A percentile compares a stretch with the other conserved stretches of the same genome.
These are phyloP conservation scores for Limosa lapponica DNA, from an alignment of 2,797 vertebrate species.

Conservation along the genomic window DNA sequence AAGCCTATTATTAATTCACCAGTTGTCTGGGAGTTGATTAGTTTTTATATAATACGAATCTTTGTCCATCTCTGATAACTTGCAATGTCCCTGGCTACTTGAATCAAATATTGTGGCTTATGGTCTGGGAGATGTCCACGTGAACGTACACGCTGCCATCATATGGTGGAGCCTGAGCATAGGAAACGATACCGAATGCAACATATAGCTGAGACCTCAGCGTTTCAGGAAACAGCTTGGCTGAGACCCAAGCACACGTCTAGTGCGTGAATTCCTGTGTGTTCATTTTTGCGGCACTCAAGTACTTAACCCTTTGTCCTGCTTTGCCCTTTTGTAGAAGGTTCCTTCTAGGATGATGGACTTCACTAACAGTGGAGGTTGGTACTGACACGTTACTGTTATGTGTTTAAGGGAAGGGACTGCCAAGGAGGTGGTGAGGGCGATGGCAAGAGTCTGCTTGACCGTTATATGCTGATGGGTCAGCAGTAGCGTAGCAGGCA, in stretches of 20 bases:
- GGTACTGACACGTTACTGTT: background rate
- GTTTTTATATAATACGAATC: background rate
- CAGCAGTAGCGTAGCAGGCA: background rate
- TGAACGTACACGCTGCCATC: background rate
- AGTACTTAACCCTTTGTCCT: background rate
- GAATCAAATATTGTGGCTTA: background rate
- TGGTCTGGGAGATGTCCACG: fast-evolving
- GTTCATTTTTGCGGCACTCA: background rate
- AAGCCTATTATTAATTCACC: background rate
- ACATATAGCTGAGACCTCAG: background rate
- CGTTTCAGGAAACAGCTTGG: background rate
- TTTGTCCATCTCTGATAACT: background rate
- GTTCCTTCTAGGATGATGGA: background rate
- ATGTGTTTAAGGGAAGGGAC: fast-evolving
- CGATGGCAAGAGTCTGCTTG: background rate
- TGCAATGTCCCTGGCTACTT: background rate
- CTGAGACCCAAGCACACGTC: background rate
- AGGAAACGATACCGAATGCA: background rate
- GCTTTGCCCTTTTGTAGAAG: background rate
- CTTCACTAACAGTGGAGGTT: background rate
- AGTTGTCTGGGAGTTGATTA: background rate
- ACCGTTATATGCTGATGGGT: fast-evolving
- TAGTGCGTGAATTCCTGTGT: background rate
- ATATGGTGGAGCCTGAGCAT: background rate
- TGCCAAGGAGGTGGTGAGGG: background rate